These are phyloP conservation scores for Oryzias woworae DNA, from an alignment of 2,113 vertebrate genomes.

Conservation along the genomic window DNA sequence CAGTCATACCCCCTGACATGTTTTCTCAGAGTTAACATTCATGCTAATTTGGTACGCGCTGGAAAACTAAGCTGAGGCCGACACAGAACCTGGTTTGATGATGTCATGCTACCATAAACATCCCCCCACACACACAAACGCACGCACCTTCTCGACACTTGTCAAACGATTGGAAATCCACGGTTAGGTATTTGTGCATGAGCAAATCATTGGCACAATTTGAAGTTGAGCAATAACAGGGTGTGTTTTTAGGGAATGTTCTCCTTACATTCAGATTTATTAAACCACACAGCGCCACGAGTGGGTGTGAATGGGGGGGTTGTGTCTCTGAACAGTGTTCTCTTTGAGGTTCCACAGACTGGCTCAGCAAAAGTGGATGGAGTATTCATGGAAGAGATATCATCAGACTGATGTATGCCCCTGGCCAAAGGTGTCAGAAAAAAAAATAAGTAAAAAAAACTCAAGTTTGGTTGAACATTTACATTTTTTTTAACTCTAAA, in stretches of 20 bases:
- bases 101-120: constrained; percentile 58
- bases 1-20: constrained; percentile 45
- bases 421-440: constrained; percentile 33
- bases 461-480: too few relatives aligned
- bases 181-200: constrained; percentile 19
- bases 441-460: too few relatives aligned
- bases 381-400: constrained; percentile 49
- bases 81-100: constrained; percentile 53
- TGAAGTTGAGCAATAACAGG: constrained; percentile 51
- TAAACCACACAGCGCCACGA: constrained; percentile 53
- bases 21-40: constrained; percentile 52
- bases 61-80: constrained; percentile 66
- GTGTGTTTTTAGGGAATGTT: constrained; percentile 47
- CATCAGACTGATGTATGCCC: constrained; percentile 27
- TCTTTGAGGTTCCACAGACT: constrained; percentile 55
- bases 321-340: constrained; percentile 59
- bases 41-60: constrained; percentile 44
- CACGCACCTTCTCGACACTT: constrained; percentile 21
- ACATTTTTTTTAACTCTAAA: too few relatives aligned
- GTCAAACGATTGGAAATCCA: constrained; percentile 29
- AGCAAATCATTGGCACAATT: constrained; percentile 46
- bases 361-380: constrained; percentile 30
- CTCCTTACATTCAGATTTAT: constrained; percentile 55
- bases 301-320: constrained; percentile 51
- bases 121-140: not conserved